These are phyloP conservation scores for Hydrotaea diabolus DNA, from an alignment of 2,888 invertebrate genomes.

Conservation along the genomic window DNA sequence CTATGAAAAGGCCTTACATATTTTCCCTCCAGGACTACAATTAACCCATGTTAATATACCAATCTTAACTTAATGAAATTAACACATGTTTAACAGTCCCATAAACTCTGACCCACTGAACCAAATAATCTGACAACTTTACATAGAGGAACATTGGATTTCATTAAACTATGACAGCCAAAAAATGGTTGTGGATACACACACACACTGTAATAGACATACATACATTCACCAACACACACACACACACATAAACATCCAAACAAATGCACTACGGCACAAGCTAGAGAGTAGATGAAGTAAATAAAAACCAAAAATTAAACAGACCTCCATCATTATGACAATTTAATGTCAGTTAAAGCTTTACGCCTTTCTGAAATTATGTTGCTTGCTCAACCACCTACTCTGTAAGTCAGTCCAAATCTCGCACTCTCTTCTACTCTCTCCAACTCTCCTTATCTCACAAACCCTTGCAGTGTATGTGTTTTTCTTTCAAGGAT, in stretches of 20 bases:
- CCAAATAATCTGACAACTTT: background rate
- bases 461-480: background rate
- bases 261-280: too few species aligned
- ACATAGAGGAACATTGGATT: background rate
- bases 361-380: conserved; percentile 12
- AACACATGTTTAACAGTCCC: background rate
- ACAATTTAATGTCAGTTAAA: conserved; percentile 27
- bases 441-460: background rate
- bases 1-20: too few species aligned
- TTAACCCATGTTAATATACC: background rate
- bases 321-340: conserved; percentile 34
- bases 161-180: background rate
- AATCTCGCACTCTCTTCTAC: background rate
- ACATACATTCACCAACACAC: background rate
- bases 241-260: too few species aligned
- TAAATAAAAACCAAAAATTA: background rate
- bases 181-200: background rate
- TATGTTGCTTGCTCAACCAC: background rate
- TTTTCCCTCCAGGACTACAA: too few species aligned
- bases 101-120: background rate
- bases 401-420: background rate
- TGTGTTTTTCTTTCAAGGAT: background rate
- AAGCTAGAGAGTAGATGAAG: background rate
- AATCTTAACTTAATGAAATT: background rate
- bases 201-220: background rate